Conservation (phyloP, 2,113 vertebrate species). For the Strigops habroptila region DNA sequence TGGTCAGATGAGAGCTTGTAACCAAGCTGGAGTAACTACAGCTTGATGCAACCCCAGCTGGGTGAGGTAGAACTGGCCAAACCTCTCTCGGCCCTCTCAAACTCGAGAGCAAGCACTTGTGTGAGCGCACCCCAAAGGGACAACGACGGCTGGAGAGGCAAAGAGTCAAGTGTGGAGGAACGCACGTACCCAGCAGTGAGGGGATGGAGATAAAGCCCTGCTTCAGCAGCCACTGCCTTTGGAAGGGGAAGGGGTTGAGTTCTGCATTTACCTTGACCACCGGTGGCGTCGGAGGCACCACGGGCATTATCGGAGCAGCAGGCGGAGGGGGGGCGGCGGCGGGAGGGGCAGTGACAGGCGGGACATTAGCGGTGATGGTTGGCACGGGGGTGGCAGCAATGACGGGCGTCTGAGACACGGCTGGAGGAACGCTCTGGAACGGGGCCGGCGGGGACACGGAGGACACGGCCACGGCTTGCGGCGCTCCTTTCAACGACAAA, state of each 20-base stretch:
- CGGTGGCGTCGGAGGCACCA: slow-evolving; percentile 87
- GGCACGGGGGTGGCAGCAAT: slow-evolving; percentile 91
- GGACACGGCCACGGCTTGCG: slow-evolving; percentile 82
- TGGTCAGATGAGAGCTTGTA: not conserved
- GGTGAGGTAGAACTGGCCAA: rapidly evolving
- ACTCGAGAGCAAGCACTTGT: not conserved
- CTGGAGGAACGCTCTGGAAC: slow-evolving; percentile 82
- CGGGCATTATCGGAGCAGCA: slow-evolving; percentile 75
- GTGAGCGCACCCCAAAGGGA: not conserved
- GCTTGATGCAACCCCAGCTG: not conserved
- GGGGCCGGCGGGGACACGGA: slow-evolving; percentile 84
- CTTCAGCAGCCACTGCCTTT: not conserved
- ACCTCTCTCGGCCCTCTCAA: not conserved
- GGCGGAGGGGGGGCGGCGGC: slow-evolving; percentile 70
- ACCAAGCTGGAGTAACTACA: not conserved
- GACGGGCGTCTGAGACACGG: slow-evolving; percentile 87
- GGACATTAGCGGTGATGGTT: slow-evolving; percentile 80
- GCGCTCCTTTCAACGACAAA: slow-evolving; percentile 64
- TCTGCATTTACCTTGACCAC: slow-evolving; percentile 85
- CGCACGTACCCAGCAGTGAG: rapidly evolving
- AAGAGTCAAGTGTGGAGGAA: not conserved
- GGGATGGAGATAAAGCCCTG: not conserved
- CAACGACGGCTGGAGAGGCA: not conserved
- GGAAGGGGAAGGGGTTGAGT: not conserved
- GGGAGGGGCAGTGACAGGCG: slow-evolving; percentile 70